Percentiles rank a stretch among this genome's conserved stretches.
Conservation (phyloP, 2,113 vertebrate species). For the Grantiella picta region DNA sequence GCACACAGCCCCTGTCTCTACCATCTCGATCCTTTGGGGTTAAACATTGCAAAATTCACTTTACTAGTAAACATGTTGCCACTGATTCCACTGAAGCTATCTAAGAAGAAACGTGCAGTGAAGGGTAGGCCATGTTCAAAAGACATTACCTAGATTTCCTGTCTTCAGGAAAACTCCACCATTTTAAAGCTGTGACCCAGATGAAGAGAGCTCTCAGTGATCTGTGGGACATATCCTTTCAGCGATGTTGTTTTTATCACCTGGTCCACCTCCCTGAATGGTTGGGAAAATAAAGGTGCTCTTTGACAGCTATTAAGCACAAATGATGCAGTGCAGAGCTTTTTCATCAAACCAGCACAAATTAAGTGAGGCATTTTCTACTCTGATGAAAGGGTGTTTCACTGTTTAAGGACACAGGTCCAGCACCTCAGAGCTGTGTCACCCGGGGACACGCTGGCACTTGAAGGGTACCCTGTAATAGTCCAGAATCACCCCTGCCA, state of each 20-base stretch:
- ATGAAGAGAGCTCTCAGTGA: accelerated
- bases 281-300: accelerated
- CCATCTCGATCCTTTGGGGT: accelerated
- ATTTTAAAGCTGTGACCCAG: not conserved
- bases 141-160: accelerated
- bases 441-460: not conserved
- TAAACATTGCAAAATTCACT: not conserved
- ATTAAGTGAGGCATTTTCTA: not conserved
- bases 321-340: not conserved
- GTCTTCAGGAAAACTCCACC: accelerated
- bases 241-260: accelerated
- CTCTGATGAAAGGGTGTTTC: too few species aligned
- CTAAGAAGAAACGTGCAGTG: accelerated
- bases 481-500: not conserved
- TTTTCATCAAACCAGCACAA: not conserved
- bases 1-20: accelerated
- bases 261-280: not conserved
- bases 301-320: accelerated
- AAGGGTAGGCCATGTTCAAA: accelerated
- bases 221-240: accelerated
- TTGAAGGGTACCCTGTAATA: accelerated
- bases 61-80: accelerated
- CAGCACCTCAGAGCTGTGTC: accelerated
- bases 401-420: too few species aligned
- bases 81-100: too few species aligned